Conservation (phyloP, 2,888 invertebrate species). For the Anorthoa munda region DNA sequence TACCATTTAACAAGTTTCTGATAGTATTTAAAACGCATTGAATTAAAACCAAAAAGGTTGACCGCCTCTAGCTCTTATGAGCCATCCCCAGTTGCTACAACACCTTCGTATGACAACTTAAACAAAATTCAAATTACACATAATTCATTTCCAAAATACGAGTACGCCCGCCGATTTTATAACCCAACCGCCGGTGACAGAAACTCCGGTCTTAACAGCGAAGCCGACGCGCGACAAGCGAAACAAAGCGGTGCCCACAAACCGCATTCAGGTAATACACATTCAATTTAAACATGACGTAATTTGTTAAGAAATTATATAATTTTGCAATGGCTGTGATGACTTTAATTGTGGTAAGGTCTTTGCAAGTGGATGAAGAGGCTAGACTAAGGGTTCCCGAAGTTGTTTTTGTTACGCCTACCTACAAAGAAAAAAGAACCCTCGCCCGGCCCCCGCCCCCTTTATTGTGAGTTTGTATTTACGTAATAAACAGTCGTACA, state of each 20-base stretch:
- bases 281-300: slow-evolving; percentile 54
- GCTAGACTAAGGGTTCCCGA: too few species aligned
- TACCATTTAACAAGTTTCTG: too few species aligned
- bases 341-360: slow-evolving; percentile 6
- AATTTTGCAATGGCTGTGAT: slow-evolving; percentile 26
- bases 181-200: slow-evolving; percentile 59
- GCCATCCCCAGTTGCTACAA: too few species aligned
- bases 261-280: slow-evolving; percentile 63
- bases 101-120: too few species aligned
- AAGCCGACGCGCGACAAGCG: slow-evolving; percentile 59
- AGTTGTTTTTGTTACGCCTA: too few species aligned
- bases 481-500: too few species aligned
- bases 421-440: too few species aligned
- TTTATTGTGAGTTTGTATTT: too few species aligned
- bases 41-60: not conserved
- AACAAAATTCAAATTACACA: not conserved
- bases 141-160: slow-evolving; percentile 10
- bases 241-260: slow-evolving; percentile 59
- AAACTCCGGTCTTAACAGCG: slow-evolving; percentile 60
- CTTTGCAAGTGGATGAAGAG: not conserved
- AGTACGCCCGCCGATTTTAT: slow-evolving; percentile 45
- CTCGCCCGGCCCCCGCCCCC: too few species aligned
- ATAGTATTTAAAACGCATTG: too few species aligned
- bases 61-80: too few species aligned
- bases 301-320: slow-evolving; percentile 43